Base-by-base conservation (phyloP, 2,113 vertebrate species). In the Xiphias gladius region DNA sequence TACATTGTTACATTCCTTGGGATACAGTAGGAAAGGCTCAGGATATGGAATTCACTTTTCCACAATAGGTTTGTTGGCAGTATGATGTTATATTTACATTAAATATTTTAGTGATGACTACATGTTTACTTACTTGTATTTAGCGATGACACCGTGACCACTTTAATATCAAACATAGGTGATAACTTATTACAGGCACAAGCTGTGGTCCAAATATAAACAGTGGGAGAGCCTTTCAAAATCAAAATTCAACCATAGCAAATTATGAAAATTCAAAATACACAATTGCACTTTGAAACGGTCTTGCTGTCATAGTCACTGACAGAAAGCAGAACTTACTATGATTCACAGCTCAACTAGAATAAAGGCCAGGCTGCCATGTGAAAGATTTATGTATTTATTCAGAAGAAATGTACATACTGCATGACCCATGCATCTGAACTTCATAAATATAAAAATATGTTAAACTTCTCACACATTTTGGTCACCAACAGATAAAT, bases 401-500 rank as follows among this genome's bases (percentile, higher is more conserved):
- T 89, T 87, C 30, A 59, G 70, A 80, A 67, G 77, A 32, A 63
- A 70, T 48, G 68, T n/a, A 81, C 22, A 19, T 52, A 75, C 10
- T 59, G 16, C 30, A n/a, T 46, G 41, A 78, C 20, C 71, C 58
- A 79, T 76, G 78, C 78, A 71, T 55, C 11, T 55, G 4, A 50
- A 67, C 13, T 4, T 69, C 41, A 70, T 58, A 74, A 75, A 84
- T 77, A 76, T 32, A 78, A 70, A 82, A 74, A 69, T 41, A 73
- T 37, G 11, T 0, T n/a, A 37, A 57, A 11, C 16, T 62, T 68
- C 54, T 30, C 20, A 54, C 41, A 59, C 43, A 68, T 48, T 48
- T 71, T 19, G 41, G 65, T 55, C 1, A 62, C 7, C 14, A 64
- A 55, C 52, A n/a, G 14, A 63, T 32, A 62, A 41, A 39, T n/a